Percentiles rank a stretch among this genome's conserved stretches.
phyloP scores from a whole-genome alignment of 2,797 vertebrate genomes.

The Jordanella pulchra region DNA sequence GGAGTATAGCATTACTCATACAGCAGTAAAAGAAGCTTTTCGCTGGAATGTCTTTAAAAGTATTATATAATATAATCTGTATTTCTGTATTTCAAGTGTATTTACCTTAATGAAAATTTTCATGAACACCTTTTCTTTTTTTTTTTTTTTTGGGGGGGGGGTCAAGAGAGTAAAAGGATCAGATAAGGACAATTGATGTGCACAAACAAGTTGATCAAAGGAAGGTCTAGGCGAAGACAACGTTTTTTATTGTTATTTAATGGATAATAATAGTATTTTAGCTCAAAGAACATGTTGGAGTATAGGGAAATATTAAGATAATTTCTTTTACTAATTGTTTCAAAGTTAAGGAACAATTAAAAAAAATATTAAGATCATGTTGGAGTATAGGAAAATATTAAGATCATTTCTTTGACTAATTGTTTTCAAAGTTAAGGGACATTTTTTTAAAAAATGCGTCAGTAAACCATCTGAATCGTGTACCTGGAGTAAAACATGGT shows the following conservation, averaged over 20 bases:
- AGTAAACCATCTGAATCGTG: not conserved
- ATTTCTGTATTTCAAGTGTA: not conserved
- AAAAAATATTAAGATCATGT: not conserved
- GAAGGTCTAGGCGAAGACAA: not conserved
- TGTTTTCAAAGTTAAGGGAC: not conserved
- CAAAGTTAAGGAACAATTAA: not conserved
- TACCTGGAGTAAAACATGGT: conserved; percentile 92
- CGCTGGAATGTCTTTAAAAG: not conserved
- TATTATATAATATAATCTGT: too few relatives aligned
- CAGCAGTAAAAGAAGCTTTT: not conserved
- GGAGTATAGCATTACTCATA: too few relatives aligned
- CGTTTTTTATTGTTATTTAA: not conserved
- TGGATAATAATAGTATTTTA: not conserved
- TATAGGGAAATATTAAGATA: not conserved
- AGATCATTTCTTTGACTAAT: not conserved
- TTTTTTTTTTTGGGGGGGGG: too few relatives aligned
- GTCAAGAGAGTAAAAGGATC: too few relatives aligned
- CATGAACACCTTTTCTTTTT: not conserved
- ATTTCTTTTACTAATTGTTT: not conserved
- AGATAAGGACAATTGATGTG: not conserved
- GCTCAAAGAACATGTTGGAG: not conserved
- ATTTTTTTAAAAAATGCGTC: not conserved
- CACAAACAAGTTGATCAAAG: not conserved
- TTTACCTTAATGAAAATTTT: not conserved
- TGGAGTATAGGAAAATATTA: not conserved